Percentiles rank a stretch among this genome's conserved stretches.
Conservation (phyloP, 1,140 invertebrate genomes). For the Drosophila saltans region DNA sequence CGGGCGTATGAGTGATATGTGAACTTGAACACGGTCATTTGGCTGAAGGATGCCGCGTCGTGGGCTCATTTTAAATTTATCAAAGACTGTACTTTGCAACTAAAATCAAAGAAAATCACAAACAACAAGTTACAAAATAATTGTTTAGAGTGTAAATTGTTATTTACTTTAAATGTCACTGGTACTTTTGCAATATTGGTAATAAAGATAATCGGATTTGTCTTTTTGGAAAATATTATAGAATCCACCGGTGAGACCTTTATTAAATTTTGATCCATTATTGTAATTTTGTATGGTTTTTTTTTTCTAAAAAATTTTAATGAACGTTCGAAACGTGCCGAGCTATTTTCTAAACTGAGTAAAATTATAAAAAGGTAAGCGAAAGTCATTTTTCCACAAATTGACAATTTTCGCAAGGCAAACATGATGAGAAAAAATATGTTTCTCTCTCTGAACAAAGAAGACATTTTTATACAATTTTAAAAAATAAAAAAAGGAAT, state of each 20-base stretch:
- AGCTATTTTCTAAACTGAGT: too few relatives aligned
- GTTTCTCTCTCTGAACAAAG: too few relatives aligned
- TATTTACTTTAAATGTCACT: conserved; percentile 44
- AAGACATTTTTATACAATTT: too few relatives aligned
- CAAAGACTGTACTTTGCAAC: conserved; percentile 33
- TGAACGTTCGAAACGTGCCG: too few relatives aligned
- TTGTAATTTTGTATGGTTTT: background rate
- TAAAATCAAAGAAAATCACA: background rate
- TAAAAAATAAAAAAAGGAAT: too few relatives aligned
- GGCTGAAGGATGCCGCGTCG: conserved; percentile 33
- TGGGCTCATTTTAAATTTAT: conserved; percentile 34
- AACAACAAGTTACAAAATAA: too few relatives aligned
- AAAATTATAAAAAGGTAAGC: too few relatives aligned
- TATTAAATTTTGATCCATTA: conserved; percentile 5
- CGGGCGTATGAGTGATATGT: conserved; percentile 15
- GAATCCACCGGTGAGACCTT: conserved; percentile 11
- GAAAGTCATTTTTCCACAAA: too few relatives aligned
- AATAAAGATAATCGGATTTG: background rate
- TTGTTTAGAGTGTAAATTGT: too few relatives aligned
- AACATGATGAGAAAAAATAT: too few relatives aligned
- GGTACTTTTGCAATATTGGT: conserved; percentile 2
- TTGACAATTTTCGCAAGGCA: too few relatives aligned
- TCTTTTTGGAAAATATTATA: conserved; percentile 17
- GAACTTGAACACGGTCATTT: conserved; percentile 2
- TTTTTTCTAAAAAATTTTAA: too few relatives aligned